Evolutionary conservation across 2,888 invertebrate species (phyloP), one percentile per base, ranked within the genome.

Genomic region (Callinectes sapidus): DNA sequence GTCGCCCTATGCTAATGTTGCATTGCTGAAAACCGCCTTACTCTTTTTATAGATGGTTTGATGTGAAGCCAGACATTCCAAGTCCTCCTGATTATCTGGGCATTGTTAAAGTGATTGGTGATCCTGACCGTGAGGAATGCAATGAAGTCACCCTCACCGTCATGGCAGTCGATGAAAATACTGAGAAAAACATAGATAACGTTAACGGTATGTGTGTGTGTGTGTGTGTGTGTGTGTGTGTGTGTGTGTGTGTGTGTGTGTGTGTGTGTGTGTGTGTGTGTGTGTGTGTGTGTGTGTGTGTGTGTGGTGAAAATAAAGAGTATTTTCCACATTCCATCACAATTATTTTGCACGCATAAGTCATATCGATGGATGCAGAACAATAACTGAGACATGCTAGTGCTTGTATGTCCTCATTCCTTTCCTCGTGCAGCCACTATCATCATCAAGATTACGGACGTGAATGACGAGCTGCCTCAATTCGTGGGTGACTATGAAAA

Each of bases 91-190:
- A 48, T n/a, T 61, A 88, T 55, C 88, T 1, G 2, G 28, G 28
- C 0, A 14, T 8, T 8, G 90, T 90, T 23, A 35, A 32, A 2
- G 90, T 90, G 71, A 71, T 2, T n/a, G 16, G n/a, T 23, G 13
- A 2, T 13, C 18, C 32, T 18, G 90, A 90, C 77, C 90, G 90
- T 32, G 90, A 90, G 35, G 3, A 0, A 18, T 66, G 42, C 23
- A 71, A 42, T 18, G n/a, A 35, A 39, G 28, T 90, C 81, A 90
- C 77, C 77, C 90, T 90, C 35, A 71, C 6, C 28, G 28, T 90
- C 42, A 77, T 90, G n/a, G 90, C 90, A 18, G 48, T 23, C n/a
- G 90, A 90, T 39, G 3, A 5, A 2, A 28, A 71, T 16, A 88
- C 88, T 48, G n/a, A 14, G 0, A 28, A 18, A 16, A 28, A 54